Evolutionary conservation across 2,888 invertebrate species (phyloP).

Genomic region (Crioceris asparagi): DNA sequence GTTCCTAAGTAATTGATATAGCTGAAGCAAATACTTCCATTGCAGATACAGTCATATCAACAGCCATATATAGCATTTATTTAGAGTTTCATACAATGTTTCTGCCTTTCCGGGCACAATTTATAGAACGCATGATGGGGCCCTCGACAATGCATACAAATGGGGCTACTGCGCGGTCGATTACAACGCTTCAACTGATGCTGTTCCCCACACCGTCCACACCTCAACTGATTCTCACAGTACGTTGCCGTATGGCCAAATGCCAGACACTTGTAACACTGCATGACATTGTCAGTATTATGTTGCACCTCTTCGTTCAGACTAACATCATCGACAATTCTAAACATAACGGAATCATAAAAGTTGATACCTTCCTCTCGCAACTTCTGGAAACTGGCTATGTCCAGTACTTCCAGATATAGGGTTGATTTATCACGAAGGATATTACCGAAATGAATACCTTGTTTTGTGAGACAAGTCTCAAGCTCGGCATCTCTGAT

Average conservation of each 20-base stretch:
- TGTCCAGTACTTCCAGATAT: constrained; percentile 35
- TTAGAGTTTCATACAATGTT: no score
- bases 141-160: constrained; percentile 44
- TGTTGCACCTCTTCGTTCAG: constrained; percentile 16
- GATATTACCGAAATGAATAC: constrained; percentile 35
- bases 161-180: constrained; percentile 39
- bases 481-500: constrained; percentile 40
- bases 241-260: constrained; percentile 46
- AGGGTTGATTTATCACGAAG: constrained; percentile 31
- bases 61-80: no score
- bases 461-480: constrained; percentile 38
- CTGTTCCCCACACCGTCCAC: constrained; percentile 43
- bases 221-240: constrained; percentile 37
- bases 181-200: constrained; percentile 43
- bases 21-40: no score
- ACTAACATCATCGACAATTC: constrained; percentile 12
- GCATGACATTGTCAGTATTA: constrained; percentile 35
- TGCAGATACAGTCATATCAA: no score
- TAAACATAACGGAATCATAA: constrained; percentile 38
- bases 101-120: constrained; percentile 40
- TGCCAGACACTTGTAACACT: constrained; percentile 43
- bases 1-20: no score
- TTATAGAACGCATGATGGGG: constrained; percentile 43
- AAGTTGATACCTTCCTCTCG: constrained; percentile 42
- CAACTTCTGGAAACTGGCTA: constrained; percentile 37